Conservation (phyloP, 1,140 invertebrate species). For the Acromyrmex echinatior region DNA sequence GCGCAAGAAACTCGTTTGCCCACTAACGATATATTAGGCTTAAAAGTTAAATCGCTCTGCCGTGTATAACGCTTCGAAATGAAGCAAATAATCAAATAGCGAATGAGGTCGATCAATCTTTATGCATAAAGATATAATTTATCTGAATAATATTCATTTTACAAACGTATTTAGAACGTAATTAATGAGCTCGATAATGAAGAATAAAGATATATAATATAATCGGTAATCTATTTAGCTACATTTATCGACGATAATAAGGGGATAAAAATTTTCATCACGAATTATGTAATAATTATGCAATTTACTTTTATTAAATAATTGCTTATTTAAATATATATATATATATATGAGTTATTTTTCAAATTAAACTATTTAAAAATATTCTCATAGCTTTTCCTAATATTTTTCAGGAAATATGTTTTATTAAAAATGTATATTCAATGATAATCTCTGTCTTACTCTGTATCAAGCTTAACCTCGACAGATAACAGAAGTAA, state of each 20-base stretch:
- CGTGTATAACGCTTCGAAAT: slow-evolving; percentile 1
- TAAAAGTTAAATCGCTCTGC: slow-evolving; percentile 42
- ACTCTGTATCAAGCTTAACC: slow-evolving; percentile 34
- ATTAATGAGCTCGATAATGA: slow-evolving; percentile 5
- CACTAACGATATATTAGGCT: slow-evolving; percentile 42
- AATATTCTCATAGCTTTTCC: neutral
- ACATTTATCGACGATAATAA: neutral
- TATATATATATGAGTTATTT: neutral
- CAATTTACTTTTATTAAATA: neutral
- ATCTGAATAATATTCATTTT: slow-evolving; percentile 4
- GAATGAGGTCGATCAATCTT: slow-evolving; percentile 13
- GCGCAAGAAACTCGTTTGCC: slow-evolving; percentile 43
- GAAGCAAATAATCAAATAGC: slow-evolving; percentile 15
- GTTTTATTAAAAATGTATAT: neutral
- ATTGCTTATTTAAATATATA: neutral
- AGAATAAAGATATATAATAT: neutral
- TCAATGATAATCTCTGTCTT: neutral
- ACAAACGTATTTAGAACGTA: neutral
- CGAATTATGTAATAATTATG: neutral
- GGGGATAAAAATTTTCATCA: neutral
- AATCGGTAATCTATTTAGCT: neutral
- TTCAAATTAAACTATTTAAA: neutral
- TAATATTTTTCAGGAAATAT: neutral
- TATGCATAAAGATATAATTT: neutral
- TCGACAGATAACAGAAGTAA: slow-evolving; percentile 41